Evolutionary conservation across 2,113 vertebrate species (phyloP), one percentile per base, ranked within the genome.

Genomic region (Gallinago media): DNA sequence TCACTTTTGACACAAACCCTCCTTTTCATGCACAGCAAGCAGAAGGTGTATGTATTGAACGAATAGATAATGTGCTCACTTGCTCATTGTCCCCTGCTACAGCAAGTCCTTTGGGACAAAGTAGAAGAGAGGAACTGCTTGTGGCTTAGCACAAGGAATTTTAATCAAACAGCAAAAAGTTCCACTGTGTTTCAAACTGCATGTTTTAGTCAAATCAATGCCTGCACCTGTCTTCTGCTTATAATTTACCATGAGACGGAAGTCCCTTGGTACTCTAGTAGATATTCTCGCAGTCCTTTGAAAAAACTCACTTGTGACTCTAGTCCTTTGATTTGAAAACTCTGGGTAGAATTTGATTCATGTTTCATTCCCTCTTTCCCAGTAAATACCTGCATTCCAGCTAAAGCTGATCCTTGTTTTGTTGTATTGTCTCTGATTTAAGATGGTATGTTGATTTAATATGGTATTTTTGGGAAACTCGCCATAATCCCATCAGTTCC

Each of bases 181-280:
- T 96, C 54, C 63, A 83, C 46, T 47, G 36, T 72, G 81, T 73
- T 62, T 95, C 81, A 88, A 85, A 85, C 40, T 17, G 66, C 72
- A 42, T 96, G 73, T 89, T 95, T 94, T 82, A 92, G 77, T 68
- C 92, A 94, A 96, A 89, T 93, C 89, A 65, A 54, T 91, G 81
- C 54, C 58, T 75, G 52, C 40, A 78, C 87, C 84, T 82, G 58
- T 73, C 66, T 92, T 91, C 84, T 94, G 74, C 67, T 85, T 93
- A 31, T 75, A 93, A 94, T 92, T 95, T 89, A 96, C 74, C 58
- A 49, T 47, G 62, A 95, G 87, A 82, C 70, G 66, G 81, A 76
- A 89, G 74, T 95, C 87, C 84, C 94, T 92, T 79, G 87, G 42
- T 81, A 91, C 79, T 65, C 61, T 52, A 68, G 84, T 32, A 89